Evolutionary conservation across 2,888 invertebrate species (phyloP).

Genomic region (Opisthograptis luteolata): DNA sequence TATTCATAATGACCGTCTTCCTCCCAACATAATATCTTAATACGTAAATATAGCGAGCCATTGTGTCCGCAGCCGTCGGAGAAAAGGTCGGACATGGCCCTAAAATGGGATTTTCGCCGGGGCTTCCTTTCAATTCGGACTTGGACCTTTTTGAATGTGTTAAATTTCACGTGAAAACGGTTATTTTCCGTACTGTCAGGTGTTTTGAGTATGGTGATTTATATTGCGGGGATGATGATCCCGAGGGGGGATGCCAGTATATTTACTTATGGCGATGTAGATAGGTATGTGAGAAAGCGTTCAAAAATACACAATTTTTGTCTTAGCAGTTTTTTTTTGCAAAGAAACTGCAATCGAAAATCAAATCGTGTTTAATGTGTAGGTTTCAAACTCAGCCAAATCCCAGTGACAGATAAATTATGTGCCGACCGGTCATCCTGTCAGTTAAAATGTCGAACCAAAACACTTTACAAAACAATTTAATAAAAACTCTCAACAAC

Average conservation of each 20-base stretch:
- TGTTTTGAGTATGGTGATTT: conserved; percentile 35
- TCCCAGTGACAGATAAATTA: background rate
- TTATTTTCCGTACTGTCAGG: conserved; percentile 60
- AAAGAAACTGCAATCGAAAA: background rate
- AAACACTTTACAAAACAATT: conserved; percentile 43
- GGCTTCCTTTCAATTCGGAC: conserved; percentile 49
- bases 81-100: conserved; percentile 68
- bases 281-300: conserved; percentile 7
- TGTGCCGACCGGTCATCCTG: conserved; percentile 3
- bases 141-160: conserved; percentile 63
- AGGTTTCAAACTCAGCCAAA: no score
- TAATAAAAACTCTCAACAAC: conserved; percentile 65
- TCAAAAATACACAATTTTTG: background rate
- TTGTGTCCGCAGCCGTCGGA: conserved; percentile 46
- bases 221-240: conserved; percentile 33
- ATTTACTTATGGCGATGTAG: conserved; percentile 24
- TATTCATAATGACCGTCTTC: conserved; percentile 71
- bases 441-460: conserved; percentile 2
- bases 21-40: conserved; percentile 60
- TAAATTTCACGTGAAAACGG: conserved; percentile 79
- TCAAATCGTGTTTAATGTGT: no score
- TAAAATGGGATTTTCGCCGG: conserved; percentile 67
- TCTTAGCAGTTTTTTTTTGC: no score
- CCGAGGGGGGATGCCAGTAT: conserved; percentile 20
- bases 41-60: conserved; percentile 61